Percentiles rank a stretch among this genome's conserved stretches.
phyloP scores from a whole-genome alignment of 2,113 vertebrate species.

The Cottus gobio region DNA sequence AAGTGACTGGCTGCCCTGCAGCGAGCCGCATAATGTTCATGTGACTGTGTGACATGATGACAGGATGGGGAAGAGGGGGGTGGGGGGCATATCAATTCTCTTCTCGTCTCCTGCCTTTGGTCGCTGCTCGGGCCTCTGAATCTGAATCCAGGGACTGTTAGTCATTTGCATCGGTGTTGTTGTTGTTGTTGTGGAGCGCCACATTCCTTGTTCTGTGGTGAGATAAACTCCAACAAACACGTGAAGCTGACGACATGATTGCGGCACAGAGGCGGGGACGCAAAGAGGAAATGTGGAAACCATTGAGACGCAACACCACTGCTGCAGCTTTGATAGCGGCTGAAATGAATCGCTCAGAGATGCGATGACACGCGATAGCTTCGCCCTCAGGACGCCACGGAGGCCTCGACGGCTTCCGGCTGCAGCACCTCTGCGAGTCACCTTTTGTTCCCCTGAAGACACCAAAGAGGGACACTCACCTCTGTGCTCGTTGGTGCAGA shows the following conservation, averaged over 20 bases:
- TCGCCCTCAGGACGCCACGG: not conserved
- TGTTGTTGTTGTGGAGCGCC: not conserved
- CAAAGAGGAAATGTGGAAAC: constrained; percentile 6
- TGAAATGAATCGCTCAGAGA: not conserved
- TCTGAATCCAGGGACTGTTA: not conserved
- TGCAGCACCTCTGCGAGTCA: not conserved
- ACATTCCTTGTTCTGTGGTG: not conserved
- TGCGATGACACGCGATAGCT: not conserved
- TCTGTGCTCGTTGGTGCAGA: not conserved
- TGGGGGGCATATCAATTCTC: not conserved
- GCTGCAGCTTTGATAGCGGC: not conserved
- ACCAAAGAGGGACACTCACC: not conserved
- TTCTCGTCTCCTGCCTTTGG: not conserved
- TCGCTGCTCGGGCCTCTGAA: not conserved
- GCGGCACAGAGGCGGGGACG: not conserved
- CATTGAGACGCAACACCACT: not conserved
- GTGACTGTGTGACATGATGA: constrained; percentile 52
- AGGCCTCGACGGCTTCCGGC: no score
- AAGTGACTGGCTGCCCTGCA: constrained; percentile 49
- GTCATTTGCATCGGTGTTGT: not conserved
- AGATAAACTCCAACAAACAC: not conserved
- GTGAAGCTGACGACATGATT: not conserved
- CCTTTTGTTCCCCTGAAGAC: not conserved
- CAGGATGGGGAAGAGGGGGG: not conserved
- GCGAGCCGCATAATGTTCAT: constrained; percentile 46